Percentiles rank a stretch among this genome's conserved stretches.
Evolutionary conservation across 2,888 invertebrate species (phyloP).

Genomic region (Argyresthia albistria): DNA sequence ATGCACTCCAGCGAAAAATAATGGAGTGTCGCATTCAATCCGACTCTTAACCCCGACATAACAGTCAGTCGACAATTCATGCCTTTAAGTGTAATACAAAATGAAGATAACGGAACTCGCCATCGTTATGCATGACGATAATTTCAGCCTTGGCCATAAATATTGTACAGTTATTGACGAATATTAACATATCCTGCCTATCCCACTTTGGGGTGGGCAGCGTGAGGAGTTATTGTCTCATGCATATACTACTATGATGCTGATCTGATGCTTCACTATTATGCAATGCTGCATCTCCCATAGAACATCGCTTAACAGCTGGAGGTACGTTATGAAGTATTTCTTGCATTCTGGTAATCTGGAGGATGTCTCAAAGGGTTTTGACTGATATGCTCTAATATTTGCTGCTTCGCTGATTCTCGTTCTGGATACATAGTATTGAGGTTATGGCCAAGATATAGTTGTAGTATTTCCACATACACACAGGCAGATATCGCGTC

Average conservation of each 20-base stretch:
- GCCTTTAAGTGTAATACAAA: background rate
- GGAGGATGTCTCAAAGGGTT: too few relatives aligned
- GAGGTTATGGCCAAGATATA: too few relatives aligned
- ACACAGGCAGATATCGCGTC: too few relatives aligned
- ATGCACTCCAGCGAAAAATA: conserved; percentile 1
- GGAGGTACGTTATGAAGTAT: too few relatives aligned
- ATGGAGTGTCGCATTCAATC: conserved; percentile 3
- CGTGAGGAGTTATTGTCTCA: background rate
- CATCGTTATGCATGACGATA: background rate
- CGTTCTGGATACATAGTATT: too few relatives aligned
- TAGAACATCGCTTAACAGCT: too few relatives aligned
- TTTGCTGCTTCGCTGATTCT: too few relatives aligned
- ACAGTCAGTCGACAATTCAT: conserved; percentile 3
- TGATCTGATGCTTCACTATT: too few relatives aligned
- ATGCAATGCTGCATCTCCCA: too few relatives aligned
- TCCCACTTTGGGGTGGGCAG: background rate
- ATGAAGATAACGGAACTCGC: conserved; percentile 1
- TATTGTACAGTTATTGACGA: conserved; percentile 3
- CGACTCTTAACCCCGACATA: background rate
- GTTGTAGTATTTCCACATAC: too few relatives aligned
- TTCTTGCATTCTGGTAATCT: too few relatives aligned
- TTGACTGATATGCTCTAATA: too few relatives aligned
- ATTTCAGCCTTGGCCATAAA: conserved; percentile 2
- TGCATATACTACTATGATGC: background rate
- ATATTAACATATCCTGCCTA: conserved; percentile 2